These are phyloP conservation scores for Trematomus bernacchii DNA, from an alignment of 2,797 vertebrate species.

Conservation along the genomic window DNA sequence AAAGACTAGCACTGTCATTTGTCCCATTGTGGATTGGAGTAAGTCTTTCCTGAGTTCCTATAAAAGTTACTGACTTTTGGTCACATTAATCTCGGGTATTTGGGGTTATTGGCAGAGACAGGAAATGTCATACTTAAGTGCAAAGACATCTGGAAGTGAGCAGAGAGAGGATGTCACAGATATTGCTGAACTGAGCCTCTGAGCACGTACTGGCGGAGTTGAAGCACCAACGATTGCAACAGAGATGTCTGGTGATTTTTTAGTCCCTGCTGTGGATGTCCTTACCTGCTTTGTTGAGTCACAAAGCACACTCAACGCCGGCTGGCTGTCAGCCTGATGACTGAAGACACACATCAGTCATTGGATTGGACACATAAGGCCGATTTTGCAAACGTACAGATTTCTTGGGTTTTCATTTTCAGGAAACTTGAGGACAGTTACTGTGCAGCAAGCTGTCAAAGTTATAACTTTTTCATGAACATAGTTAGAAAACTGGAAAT, in stretches of 20 bases:
- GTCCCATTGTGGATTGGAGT: not conserved
- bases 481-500: constrained; percentile 27
- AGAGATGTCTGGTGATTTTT: constrained; percentile 15
- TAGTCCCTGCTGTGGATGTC: constrained; percentile 8
- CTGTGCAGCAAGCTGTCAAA: constrained; percentile 22
- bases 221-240: constrained; percentile 14
- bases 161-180: not conserved
- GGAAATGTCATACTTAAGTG: not conserved
- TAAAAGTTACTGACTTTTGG: not conserved
- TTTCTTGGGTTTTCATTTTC: constrained; percentile 13
- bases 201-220: not conserved
- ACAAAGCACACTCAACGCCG: constrained; percentile 1
- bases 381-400: not conserved
- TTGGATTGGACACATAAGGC: constrained; percentile 1
- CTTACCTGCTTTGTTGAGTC: constrained; percentile 30
- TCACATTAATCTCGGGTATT: not conserved
- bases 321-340: constrained; percentile 15
- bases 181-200: not conserved
- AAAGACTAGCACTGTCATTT: not conserved
- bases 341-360: constrained; percentile 12
- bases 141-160: constrained; percentile 18
- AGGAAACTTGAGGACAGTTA: constrained; percentile 7
- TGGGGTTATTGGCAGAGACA: not conserved
- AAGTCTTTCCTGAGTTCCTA: not conserved
- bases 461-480: constrained; percentile 13